phyloP scores from a whole-genome alignment of 1,140 invertebrate species.

The Calephelis nemesis region DNA sequence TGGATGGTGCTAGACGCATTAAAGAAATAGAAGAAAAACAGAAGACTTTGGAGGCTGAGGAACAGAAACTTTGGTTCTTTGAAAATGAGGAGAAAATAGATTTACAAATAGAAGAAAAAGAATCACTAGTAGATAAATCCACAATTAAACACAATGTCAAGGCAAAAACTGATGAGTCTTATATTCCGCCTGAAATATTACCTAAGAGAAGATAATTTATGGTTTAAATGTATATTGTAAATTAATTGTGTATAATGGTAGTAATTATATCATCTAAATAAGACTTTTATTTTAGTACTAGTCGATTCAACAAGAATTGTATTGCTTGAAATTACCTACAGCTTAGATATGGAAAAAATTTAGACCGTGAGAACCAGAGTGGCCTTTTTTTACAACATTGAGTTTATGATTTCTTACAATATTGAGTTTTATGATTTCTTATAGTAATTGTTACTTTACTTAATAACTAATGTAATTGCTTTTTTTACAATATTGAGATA shows the following conservation, averaged over 20 bases:
- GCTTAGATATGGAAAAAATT: no score
- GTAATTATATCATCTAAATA: no score
- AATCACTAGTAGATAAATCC: slow-evolving; percentile 73
- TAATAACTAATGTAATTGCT: no score
- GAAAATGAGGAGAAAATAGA: slow-evolving; percentile 88
- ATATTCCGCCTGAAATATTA: slow-evolving; percentile 84
- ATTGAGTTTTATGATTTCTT: no score
- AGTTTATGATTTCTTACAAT: no score
- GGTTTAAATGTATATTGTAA: slow-evolving; percentile 9
- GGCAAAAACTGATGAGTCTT: slow-evolving; percentile 79
- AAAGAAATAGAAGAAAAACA: slow-evolving; percentile 81
- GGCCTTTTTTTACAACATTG: no score
- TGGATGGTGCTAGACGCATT: slow-evolving; percentile 78
- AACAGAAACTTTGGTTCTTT: slow-evolving; percentile 88
- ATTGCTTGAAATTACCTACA: no score
- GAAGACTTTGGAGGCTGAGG: slow-evolving; percentile 79
- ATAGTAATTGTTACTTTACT: no score
- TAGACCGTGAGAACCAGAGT: no score
- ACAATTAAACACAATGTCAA: slow-evolving; percentile 72
- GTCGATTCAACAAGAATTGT: background rate
- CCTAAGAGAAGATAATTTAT: slow-evolving; percentile 45
- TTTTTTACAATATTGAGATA: no score
- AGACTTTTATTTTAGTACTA: background rate
- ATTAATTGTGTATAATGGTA: background rate
- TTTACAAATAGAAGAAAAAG: slow-evolving; percentile 83